These are phyloP conservation scores for Diadema setosum DNA, from an alignment of 35 echinoderm and acorn worm species.

Conservation along the genomic window DNA sequence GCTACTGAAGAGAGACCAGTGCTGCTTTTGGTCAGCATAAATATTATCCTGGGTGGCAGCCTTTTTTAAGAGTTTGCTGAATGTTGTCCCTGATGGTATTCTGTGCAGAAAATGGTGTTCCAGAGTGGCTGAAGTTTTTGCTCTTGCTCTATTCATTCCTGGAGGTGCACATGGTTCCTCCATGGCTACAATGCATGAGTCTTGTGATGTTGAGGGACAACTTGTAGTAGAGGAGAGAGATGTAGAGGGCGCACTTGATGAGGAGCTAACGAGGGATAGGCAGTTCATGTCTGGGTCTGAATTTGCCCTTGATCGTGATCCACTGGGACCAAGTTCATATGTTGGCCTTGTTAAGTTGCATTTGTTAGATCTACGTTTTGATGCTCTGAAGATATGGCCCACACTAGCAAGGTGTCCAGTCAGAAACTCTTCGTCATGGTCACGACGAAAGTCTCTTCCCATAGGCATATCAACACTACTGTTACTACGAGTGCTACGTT, in stretches of 20 bases:
- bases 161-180: neutral
- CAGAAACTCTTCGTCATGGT: neutral
- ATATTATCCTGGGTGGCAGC: neutral
- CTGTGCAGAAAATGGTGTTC: neutral
- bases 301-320: neutral
- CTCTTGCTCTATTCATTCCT: neutral
- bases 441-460: neutral
- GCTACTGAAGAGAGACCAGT: slow-evolving; percentile 22
- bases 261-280: neutral
- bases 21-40: neutral
- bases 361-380: neutral
- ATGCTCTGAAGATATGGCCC: neutral
- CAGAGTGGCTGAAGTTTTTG: neutral
- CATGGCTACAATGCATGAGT: neutral
- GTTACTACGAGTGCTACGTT: neutral
- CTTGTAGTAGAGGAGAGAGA: neutral
- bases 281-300: neutral
- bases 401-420: neutral
- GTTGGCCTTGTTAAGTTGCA: neutral
- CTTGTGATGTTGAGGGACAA: neutral
- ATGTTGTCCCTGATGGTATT: neutral
- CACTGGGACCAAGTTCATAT: neutral
- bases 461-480: neutral
- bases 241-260: neutral
- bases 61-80: neutral